Conservation (phyloP, 2,113 vertebrate genomes). For the Melanocharis versteri region DNA sequence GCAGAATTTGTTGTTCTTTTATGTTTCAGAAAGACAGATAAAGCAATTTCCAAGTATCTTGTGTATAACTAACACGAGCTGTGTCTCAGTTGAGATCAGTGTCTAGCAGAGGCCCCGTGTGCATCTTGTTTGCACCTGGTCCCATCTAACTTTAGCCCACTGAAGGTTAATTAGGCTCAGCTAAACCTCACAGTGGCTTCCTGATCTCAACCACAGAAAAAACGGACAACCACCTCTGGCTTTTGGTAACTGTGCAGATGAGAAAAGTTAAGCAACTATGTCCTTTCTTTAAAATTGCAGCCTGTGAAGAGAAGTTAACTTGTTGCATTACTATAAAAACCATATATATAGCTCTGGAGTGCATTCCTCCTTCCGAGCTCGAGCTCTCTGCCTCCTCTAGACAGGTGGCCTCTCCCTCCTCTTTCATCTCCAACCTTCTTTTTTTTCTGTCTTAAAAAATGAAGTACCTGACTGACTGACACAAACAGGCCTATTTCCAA, state of each 20-base stretch:
- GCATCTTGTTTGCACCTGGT: background rate
- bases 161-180: background rate
- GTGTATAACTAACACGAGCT: background rate
- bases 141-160: background rate
- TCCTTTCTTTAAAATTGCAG: background rate
- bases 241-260: background rate
- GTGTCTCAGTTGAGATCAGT: background rate
- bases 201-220: background rate
- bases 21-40: background rate
- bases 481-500: slow-evolving; percentile 39
- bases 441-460: background rate
- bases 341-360: rapidly evolving
- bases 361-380: background rate
- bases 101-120: background rate
- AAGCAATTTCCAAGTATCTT: background rate
- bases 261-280: background rate
- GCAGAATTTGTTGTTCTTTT: background rate
- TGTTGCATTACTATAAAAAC: background rate
- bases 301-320: background rate
- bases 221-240: background rate
- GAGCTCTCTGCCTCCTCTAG: background rate
- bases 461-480: background rate
- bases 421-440: background rate
- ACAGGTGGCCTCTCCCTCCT: background rate
- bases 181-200: background rate